These are phyloP conservation scores for Drosophila novamexicana DNA, from an alignment of 1,140 invertebrate genomes.

Conservation along the genomic window DNA sequence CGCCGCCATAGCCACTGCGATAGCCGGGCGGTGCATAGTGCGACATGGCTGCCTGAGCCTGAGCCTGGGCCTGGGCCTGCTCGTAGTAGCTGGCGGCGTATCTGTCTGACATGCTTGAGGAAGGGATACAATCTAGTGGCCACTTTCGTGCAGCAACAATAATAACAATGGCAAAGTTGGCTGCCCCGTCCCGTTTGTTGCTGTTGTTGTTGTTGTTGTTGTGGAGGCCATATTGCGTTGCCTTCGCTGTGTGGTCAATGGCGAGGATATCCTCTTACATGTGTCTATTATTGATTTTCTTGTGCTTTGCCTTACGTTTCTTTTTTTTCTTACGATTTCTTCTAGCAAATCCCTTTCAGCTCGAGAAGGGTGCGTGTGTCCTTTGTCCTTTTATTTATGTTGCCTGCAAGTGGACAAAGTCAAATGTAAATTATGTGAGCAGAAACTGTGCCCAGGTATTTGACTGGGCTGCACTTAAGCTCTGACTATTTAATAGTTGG, in stretches of 20 bases:
- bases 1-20: slow-evolving; percentile 47
- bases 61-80: slow-evolving; percentile 40
- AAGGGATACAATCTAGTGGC: slow-evolving; percentile 13
- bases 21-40: slow-evolving; percentile 60
- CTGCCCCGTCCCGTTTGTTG: slow-evolving; percentile 42
- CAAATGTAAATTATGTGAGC: too few species aligned
- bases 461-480: slow-evolving; percentile 31
- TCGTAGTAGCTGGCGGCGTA: slow-evolving; percentile 74
- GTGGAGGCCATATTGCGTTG: slow-evolving; percentile 54
- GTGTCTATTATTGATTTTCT: slow-evolving; percentile 72
- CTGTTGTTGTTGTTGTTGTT: slow-evolving; percentile 21
- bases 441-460: slow-evolving; percentile 6
- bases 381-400: slow-evolving; percentile 59
- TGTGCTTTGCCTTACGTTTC: slow-evolving; percentile 13
- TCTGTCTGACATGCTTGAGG: slow-evolving; percentile 57
- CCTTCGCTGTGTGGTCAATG: slow-evolving; percentile 35
- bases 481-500: slow-evolving; percentile 36
- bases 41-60: slow-evolving; percentile 55
- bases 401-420: slow-evolving; percentile 53
- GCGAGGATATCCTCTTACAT: slow-evolving; percentile 68
- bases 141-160: slow-evolving; percentile 42
- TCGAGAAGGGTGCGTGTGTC: slow-evolving; percentile 21
- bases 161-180: slow-evolving; percentile 51
- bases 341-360: slow-evolving; percentile 53
- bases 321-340: not conserved